Base-by-base conservation (phyloP, 2,113 vertebrate species). In the Sylvilagus bachmani region DNA sequence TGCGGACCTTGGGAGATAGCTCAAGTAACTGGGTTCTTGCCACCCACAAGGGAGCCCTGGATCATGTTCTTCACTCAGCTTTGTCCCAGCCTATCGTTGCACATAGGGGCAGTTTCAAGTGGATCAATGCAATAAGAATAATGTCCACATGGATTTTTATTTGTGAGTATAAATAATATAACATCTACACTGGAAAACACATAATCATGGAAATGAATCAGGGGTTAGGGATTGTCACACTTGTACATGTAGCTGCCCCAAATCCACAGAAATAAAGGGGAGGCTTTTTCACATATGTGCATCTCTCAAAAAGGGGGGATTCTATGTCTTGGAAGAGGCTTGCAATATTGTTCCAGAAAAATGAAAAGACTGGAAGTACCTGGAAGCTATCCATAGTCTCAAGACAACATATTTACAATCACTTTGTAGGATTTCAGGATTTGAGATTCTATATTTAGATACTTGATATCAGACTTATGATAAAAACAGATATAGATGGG, bases 381-480 rank as follows among this genome's bases (percentile, higher is more conserved):
- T n/a, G 17, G 1, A 95, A 75, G 7, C 49, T 64, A 88, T 27
- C 24, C 11, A 33, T 71, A 19, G 31, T 53, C 38, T 84, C 21
- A 92, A 29, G 19, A 29, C 38, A 89, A 92, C 19, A 93, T 55
- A 74, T 3, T 82, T 88, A 89, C 61, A 94, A 36, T 84, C 12
- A 61, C 16, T 69, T 83, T 82, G 27, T 73, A 90, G 90, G 22
- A 55, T 31, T 73, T 38, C 1, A 92, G 21, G 17, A 92, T 85
- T 66, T 71, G 25, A 62, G n/a, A 67, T n/a, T 27, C 85, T 69
- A 27, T 77, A 58, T 78, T 90, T 78, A 92, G 10, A 77, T 93
- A 71, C n/a, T 44, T 94, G 5, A 19, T 71, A 61, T 24, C 53
- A 73, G 14, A 66, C 58, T 80, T 87, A 86, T 11, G 5, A 80